Evolutionary conservation across 2,113 vertebrate genomes (phyloP), one percentile per base, ranked within the genome.

Genomic region (Pteruthius melanotis): DNA sequence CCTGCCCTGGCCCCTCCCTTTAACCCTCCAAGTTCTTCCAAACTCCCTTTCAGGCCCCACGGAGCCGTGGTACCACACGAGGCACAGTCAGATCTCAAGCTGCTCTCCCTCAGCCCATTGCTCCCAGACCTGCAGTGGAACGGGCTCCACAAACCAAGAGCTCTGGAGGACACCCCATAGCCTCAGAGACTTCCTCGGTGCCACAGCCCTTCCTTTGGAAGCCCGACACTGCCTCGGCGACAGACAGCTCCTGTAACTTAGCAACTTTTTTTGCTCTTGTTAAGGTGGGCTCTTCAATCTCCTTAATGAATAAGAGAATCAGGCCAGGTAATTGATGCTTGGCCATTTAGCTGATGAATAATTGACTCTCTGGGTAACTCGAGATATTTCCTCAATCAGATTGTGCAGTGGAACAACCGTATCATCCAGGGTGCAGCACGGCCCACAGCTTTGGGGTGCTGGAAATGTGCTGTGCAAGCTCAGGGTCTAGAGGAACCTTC

Each of bases 261-360:
- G 97, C 98, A 98, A 98, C 98, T 98, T 96, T 95, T 97, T 83
- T 87, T 88, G 97, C 97, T 98, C 98, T 97, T 97, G 94, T 98
- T 95, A 97, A 96, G 92, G 97, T 91, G 80, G 85, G 52, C 92
- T 98, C 96, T 98, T 99, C 99, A 99, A 99, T 99, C 98, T 99
- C 97, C 98, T 98, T 99, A 99, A 99, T 99, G 99, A 99, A 99
- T 97, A 98, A 98, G 98, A 98, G 97, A 98, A 98, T 98, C 98
- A 98, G 98, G 98, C 97, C 97, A 97, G 98, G 99, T 99, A 99
- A 99, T 98, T 98, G 99, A 99, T 98, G 99, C 99, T 98, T 98
- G 98, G 96, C 98, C 97, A 79, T 98, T 98, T 96, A 97, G 97
- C 97, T 97, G 97, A 98, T 99, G 91, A 99, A 99, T 99, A 98